Percentiles rank a stretch among this genome's conserved stretches.
phyloP scores from a whole-genome alignment of 2,888 invertebrate species.

The Oconnorella tubifera region DNA sequence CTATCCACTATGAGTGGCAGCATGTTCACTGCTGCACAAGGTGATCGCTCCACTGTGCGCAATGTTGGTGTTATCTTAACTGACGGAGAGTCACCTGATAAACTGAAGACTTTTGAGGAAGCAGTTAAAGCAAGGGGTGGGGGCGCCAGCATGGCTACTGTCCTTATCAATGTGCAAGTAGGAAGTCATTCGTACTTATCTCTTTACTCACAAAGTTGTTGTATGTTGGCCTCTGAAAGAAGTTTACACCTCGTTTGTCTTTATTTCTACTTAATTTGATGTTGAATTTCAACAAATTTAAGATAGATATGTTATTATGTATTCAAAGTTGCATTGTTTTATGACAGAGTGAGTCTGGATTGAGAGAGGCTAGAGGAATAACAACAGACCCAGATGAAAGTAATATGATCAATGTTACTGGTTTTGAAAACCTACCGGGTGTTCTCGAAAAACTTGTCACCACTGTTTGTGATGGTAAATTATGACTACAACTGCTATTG shows the following conservation, averaged over 20 bases:
- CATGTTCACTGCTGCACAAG: constrained; percentile 14
- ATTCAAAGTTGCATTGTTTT: too few species aligned
- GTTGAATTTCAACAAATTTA: too few species aligned
- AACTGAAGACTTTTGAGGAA: constrained; percentile 16
- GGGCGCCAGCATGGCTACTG: constrained; percentile 18
- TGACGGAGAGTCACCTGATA: constrained; percentile 23
- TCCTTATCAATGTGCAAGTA: constrained; percentile 24
- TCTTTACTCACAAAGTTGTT: too few species aligned
- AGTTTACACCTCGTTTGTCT: too few species aligned
- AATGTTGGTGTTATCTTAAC: constrained; percentile 24
- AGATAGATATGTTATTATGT: too few species aligned
- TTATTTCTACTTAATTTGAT: too few species aligned
- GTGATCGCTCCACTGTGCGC: constrained; percentile 8
- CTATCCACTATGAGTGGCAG: constrained; percentile 15
- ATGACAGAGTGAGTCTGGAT: constrained; percentile 15
- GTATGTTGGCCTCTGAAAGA: too few species aligned
- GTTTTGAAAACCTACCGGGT: constrained; percentile 22
- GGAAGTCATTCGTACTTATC: too few species aligned
- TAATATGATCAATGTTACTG: constrained; percentile 29
- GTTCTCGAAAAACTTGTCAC: constrained; percentile 18
- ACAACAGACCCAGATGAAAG: constrained; percentile 29
- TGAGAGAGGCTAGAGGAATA: constrained; percentile 28
- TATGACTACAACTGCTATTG: too few species aligned
- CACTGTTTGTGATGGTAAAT: constrained; percentile 32
- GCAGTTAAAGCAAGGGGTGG: constrained; percentile 15